Percentiles rank a stretch among this genome's conserved stretches.
Conservation (phyloP, 2,113 vertebrate genomes). For the Zosterops lateralis region DNA sequence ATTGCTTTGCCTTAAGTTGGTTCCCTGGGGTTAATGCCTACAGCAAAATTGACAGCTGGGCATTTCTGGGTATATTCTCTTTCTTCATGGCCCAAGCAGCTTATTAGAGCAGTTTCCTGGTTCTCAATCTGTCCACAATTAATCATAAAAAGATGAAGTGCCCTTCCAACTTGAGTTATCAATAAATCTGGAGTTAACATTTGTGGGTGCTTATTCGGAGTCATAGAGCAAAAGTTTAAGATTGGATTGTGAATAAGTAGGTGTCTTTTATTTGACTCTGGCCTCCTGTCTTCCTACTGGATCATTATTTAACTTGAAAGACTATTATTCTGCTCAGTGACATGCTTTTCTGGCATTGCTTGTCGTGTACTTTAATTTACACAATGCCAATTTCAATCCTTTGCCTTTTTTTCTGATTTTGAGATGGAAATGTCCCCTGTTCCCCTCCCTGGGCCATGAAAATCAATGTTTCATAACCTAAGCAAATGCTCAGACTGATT, state of each 20-base stretch:
- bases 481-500: neutral
- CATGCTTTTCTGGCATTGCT: neutral
- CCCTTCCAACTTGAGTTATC: neutral
- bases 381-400: neutral
- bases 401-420: neutral
- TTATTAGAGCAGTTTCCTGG: neutral
- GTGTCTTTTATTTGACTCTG: neutral
- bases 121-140: neutral
- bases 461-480: neutral
- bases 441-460: neutral
- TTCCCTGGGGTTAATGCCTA: neutral
- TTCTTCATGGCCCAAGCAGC: neutral
- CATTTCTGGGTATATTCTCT: neutral
- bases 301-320: neutral
- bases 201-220: neutral
- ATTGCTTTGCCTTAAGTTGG: neutral
- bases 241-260: neutral
- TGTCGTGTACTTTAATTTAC: neutral
- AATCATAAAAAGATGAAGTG: conserved; percentile 1
- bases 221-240: neutral
- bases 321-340: neutral
- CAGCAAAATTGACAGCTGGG: neutral
- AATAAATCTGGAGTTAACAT: neutral
- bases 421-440: neutral
- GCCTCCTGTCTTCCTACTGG: neutral